Percentiles rank a stretch among this genome's conserved stretches.
These are phyloP conservation scores for Euura lappo DNA, from an alignment of 1,140 invertebrate genomes.

Conservation along the genomic window DNA sequence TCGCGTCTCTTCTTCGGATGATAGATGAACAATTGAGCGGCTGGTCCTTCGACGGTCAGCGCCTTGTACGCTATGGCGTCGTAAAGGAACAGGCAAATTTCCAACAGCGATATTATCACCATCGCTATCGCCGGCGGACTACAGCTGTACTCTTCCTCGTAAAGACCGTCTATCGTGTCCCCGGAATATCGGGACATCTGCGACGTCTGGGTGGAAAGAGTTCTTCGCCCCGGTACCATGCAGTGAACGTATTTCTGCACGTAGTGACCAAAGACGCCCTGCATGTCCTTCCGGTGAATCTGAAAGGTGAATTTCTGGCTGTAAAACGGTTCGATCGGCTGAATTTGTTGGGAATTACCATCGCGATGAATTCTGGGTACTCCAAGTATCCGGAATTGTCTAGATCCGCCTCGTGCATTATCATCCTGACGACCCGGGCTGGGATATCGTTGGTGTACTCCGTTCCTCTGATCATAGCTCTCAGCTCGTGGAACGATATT, in stretches of 20 bases:
- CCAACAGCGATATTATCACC: constrained; percentile 76
- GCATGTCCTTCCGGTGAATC: constrained; percentile 65
- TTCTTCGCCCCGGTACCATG: constrained; percentile 59
- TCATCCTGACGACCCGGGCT: constrained; percentile 70
- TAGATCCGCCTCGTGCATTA: constrained; percentile 73
- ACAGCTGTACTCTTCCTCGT: constrained; percentile 87
- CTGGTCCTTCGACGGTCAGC: constrained; percentile 67
- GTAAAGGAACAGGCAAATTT: constrained; percentile 73
- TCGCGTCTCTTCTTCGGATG: constrained; percentile 87
- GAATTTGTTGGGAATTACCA: constrained; percentile 62
- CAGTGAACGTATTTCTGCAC: constrained; percentile 61
- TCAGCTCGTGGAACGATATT: constrained; percentile 74
- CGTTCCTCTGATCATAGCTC: constrained; percentile 67
- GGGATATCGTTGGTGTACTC: constrained; percentile 76
- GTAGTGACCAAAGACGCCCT: constrained; percentile 67
- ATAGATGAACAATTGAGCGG: constrained; percentile 84
- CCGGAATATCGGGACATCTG: constrained; percentile 45
- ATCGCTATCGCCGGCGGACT: constrained; percentile 87
- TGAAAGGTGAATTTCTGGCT: constrained; percentile 25
- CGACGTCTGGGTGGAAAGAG: constrained; percentile 16
- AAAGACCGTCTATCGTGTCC: constrained; percentile 73
- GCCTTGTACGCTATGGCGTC: constrained; percentile 61
- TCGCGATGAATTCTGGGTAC: constrained; percentile 79
- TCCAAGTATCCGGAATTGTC: constrained; percentile 77
- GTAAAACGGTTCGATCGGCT: constrained; percentile 11